A percentile compares a stretch with the other conserved stretches of the same genome.
Evolutionary conservation across 37 sponge, comb jelly and placozoan species (phyloP).

Genomic region (Halisarca cf. caerulea): DNA sequence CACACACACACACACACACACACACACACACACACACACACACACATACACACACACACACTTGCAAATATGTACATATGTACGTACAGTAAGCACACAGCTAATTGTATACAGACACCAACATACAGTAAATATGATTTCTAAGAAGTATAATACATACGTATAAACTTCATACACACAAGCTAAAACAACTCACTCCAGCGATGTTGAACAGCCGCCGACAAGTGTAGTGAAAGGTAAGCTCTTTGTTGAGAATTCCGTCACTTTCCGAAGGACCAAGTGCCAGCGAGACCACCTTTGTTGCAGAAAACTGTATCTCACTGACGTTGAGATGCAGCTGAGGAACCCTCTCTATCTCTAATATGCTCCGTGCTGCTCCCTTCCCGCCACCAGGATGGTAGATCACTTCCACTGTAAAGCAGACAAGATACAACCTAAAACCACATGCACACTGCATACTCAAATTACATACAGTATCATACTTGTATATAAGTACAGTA

Average conservation of each 20-base stretch:
- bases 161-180: too few species aligned
- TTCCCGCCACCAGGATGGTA: constrained; percentile 4
- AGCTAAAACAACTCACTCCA: too few species aligned
- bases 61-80: not conserved
- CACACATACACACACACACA: not conserved
- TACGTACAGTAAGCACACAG: not conserved
- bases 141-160: too few species aligned
- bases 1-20: too few species aligned
- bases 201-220: too few species aligned
- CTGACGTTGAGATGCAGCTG: too few species aligned
- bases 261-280: not conserved
- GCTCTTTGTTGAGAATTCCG: not conserved
- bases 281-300: not conserved
- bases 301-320: not conserved
- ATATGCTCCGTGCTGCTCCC: not conserved
- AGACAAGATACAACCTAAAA: not conserved
- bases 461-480: not conserved
- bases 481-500: not conserved
- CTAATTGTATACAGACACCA: too few species aligned
- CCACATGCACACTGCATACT: not conserved
- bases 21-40: too few species aligned
- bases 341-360: not conserved
- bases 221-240: not conserved
- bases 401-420: not conserved
- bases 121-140: not conserved